Percentiles rank a stretch among this genome's conserved stretches.
These are phyloP conservation scores for Eulemur rubriventer DNA, from an alignment of 2,797 vertebrate species.

Conservation along the genomic window DNA sequence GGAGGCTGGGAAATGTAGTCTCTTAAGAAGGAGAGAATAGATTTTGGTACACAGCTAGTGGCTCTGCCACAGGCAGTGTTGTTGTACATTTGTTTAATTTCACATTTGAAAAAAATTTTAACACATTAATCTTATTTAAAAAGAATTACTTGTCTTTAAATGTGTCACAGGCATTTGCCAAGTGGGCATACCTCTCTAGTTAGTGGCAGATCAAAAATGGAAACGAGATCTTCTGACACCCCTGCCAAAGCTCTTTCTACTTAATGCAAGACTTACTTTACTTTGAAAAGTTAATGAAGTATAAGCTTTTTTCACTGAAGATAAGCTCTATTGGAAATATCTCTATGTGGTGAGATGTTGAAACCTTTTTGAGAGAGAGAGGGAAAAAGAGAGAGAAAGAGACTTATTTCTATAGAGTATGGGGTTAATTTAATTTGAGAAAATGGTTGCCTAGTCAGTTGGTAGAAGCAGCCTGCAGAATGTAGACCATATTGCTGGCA, in stretches of 20 bases:
- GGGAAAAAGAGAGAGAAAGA: neutral
- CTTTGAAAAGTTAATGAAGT: neutral
- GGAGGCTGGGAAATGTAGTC: neutral
- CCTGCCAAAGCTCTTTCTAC: neutral
- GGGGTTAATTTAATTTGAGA: slow-evolving; percentile 66
- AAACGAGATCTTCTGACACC: neutral
- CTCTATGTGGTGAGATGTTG: slow-evolving; percentile 25
- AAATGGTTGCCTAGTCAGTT: slow-evolving; percentile 58
- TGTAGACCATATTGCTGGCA: slow-evolving; percentile 44
- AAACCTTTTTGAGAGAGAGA: neutral
- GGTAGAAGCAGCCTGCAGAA: slow-evolving; percentile 59
- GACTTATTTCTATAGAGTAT: slow-evolving; percentile 40
- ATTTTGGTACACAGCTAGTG: neutral
- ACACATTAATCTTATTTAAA: neutral
- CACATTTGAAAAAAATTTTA: neutral
- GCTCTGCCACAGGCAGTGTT: neutral
- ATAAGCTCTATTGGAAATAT: neutral
- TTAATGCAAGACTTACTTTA: neutral
- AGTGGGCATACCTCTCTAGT: neutral
- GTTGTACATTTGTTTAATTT: slow-evolving; percentile 14
- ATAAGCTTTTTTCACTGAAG: neutral
- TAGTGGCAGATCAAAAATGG: neutral
- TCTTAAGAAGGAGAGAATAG: neutral
- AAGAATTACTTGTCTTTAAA: slow-evolving; percentile 27
- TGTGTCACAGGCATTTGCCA: neutral